Conservation (phyloP, 2,113 vertebrate genomes). For the Haemorhous mexicanus region DNA sequence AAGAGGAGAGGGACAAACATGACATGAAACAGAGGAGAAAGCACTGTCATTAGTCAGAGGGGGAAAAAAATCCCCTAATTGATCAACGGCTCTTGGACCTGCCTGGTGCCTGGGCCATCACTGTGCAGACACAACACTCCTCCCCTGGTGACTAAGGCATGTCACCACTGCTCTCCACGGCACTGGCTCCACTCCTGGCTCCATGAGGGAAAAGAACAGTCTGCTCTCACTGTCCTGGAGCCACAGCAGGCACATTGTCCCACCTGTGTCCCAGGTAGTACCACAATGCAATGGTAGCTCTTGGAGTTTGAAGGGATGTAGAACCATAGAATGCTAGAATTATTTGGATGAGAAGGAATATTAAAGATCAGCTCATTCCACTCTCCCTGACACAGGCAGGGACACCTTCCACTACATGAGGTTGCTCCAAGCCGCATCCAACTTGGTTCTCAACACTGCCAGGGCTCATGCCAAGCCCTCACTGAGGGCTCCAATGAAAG, state of each 20-base stretch:
- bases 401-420: background rate
- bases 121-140: background rate
- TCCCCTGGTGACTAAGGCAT: background rate
- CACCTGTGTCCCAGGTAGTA: fast-evolving
- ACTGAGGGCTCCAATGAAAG: background rate
- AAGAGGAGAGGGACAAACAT: conserved; percentile 36
- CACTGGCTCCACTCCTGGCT: background rate
- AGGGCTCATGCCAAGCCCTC: background rate
- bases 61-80: background rate
- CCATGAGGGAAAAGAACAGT: background rate
- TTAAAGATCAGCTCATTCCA: background rate
- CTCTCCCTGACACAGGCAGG: background rate
- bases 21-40: conserved; percentile 69
- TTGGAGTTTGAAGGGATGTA: fast-evolving
- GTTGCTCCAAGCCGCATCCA: background rate
- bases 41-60: conserved; percentile 27
- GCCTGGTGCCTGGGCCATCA: background rate
- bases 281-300: background rate
- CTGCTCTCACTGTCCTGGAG: fast-evolving
- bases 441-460: background rate
- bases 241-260: background rate
- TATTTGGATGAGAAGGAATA: background rate
- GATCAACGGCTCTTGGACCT: background rate
- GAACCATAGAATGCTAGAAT: background rate
- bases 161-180: background rate